Percentiles rank a stretch among this genome's conserved stretches.
Conservation (phyloP, 2,888 invertebrate species). For the Andrena trimmerana region DNA sequence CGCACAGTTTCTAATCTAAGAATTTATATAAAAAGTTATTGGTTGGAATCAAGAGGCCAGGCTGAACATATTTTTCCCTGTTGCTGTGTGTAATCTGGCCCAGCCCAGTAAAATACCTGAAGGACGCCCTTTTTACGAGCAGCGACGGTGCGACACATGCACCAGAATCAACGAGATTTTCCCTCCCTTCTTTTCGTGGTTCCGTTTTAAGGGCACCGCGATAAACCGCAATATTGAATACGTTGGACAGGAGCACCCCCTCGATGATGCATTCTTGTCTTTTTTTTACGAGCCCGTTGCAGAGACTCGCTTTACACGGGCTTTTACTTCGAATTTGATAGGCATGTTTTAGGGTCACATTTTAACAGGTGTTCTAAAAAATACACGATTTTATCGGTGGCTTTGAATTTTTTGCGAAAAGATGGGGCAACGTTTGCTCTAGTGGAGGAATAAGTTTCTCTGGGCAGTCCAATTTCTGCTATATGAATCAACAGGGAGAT, state of each 20-base stretch:
- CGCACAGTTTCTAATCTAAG: too few species aligned
- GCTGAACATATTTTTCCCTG: too few species aligned
- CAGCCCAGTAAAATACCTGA: conserved; percentile 46
- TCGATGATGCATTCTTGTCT: conserved; percentile 21
- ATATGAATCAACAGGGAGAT: too few species aligned
- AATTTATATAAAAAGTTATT: too few species aligned
- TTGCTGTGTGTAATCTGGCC: neutral
- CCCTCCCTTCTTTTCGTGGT: neutral
- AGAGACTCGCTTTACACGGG: neutral
- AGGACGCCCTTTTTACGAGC: conserved; percentile 46
- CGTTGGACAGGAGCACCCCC: neutral
- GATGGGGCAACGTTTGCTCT: too few species aligned
- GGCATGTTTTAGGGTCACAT: neutral
- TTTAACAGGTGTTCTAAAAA: conserved; percentile 9
- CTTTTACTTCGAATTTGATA: conserved; percentile 20
- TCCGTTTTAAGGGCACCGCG: conserved; percentile 19
- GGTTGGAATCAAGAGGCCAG: too few species aligned
- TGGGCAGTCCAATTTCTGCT: too few species aligned
- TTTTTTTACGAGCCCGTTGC: neutral
- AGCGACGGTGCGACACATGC: conserved; percentile 26
- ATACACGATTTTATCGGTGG: neutral
- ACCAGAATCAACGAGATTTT: conserved; percentile 39
- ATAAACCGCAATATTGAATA: conserved; percentile 50
- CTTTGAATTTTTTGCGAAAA: too few species aligned
- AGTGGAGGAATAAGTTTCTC: too few species aligned